Evolutionary conservation across 2,113 vertebrate species (phyloP).

Genomic region (Phaethon lepturus): DNA sequence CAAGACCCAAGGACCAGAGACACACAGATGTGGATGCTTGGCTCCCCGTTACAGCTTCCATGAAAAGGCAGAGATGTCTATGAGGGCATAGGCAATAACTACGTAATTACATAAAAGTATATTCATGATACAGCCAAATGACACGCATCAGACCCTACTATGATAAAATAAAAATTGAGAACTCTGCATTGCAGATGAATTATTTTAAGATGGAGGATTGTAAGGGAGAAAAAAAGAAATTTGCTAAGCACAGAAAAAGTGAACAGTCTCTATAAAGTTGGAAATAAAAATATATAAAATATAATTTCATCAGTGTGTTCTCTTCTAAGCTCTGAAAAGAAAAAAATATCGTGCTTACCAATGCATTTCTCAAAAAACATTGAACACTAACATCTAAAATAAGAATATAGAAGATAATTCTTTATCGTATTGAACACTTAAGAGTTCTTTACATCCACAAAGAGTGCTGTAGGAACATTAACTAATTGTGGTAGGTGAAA

Average conservation of each 20-base stretch:
- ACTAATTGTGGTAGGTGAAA: conserved; percentile 21
- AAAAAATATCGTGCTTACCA: not conserved
- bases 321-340: not conserved
- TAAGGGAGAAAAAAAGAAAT: not conserved
- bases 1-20: not conserved
- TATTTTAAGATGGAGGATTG: conserved; percentile 15
- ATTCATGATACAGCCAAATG: not conserved
- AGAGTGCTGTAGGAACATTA: not conserved
- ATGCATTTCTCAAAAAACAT: not conserved
- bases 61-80: not conserved
- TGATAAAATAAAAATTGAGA: conserved; percentile 43
- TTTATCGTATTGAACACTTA: not conserved
- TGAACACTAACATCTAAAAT: not conserved
- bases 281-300: not conserved
- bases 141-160: not conserved
- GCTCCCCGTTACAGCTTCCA: not conserved
- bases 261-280: not conserved
- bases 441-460: not conserved
- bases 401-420: not conserved
- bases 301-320: not conserved
- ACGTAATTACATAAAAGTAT: conserved; percentile 18
- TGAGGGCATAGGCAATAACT: not conserved
- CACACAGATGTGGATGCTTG: not conserved
- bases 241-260: not conserved
- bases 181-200: conserved; percentile 18